These are phyloP conservation scores for Idaea dimidiata DNA, from an alignment of 2,888 invertebrate species.

Conservation along the genomic window DNA sequence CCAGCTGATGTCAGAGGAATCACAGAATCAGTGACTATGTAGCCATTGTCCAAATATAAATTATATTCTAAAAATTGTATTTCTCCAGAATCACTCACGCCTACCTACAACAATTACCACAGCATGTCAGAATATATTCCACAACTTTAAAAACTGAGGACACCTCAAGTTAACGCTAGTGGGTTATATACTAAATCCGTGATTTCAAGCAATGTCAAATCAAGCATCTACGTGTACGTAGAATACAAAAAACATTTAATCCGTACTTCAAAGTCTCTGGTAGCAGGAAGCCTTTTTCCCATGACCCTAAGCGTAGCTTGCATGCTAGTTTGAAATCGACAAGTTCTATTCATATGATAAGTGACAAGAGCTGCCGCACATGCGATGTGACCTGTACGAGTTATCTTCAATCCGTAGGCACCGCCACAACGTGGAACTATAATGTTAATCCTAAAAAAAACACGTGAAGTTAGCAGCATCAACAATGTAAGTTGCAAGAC, in stretches of 20 bases:
- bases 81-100: constrained; percentile 82
- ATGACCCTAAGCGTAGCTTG: constrained; percentile 86
- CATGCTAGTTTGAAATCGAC: constrained; percentile 85
- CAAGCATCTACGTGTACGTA: neutral
- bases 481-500: no score
- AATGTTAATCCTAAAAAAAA: constrained; percentile 47
- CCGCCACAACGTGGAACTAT: constrained; percentile 70
- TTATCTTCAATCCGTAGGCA: constrained; percentile 86
- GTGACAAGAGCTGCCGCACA: constrained; percentile 87
- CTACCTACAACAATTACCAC: constrained; percentile 54
- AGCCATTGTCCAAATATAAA: constrained; percentile 80
- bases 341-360: constrained; percentile 82
- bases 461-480: no score
- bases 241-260: constrained; percentile 10
- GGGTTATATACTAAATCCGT: no score
- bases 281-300: constrained; percentile 84
- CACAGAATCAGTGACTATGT: constrained; percentile 75
- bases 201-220: neutral
- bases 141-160: neutral
- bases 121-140: neutral
- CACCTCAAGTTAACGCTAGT: no score
- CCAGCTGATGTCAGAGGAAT: constrained; percentile 43
- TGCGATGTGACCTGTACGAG: constrained; percentile 79
- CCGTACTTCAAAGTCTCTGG: constrained; percentile 83
- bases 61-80: constrained; percentile 83